A percentile compares a stretch with the other conserved stretches of the same genome.
These are phyloP conservation scores for Agrypnus murinus DNA, from an alignment of 2,888 invertebrate genomes.

Conservation along the genomic window DNA sequence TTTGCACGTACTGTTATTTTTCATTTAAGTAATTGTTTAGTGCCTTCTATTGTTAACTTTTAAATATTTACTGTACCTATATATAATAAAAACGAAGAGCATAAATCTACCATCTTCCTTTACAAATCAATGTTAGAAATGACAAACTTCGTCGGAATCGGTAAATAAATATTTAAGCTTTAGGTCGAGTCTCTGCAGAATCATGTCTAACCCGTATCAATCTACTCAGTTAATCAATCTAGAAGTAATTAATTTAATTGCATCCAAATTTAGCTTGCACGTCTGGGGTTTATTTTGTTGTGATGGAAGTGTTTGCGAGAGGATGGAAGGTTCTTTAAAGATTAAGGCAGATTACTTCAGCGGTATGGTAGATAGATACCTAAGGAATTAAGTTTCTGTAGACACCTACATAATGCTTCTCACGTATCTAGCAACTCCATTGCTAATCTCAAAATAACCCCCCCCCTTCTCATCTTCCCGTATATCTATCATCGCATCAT, in stretches of 20 bases:
- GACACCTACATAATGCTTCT: neutral
- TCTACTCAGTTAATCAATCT: conserved; percentile 27
- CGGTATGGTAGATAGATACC: neutral
- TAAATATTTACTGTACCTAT: too few species aligned
- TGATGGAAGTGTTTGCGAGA: conserved; percentile 11
- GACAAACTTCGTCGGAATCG: neutral
- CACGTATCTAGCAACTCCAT: neutral
- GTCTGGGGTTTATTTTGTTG: conserved; percentile 18
- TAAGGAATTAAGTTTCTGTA: neutral
- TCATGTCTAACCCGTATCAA: conserved; percentile 28
- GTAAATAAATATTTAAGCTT: conserved; percentile 9
- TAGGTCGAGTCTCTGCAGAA: conserved; percentile 5
- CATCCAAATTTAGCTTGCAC: conserved; percentile 23
- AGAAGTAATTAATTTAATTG: conserved; percentile 32
- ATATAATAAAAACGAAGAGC: too few species aligned
- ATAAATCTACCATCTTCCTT: too few species aligned
- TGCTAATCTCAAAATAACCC: conserved; percentile 6
- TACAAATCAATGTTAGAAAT: neutral
- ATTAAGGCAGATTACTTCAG: conserved; percentile 17
- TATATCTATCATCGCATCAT: too few species aligned
- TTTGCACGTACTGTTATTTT: too few species aligned
- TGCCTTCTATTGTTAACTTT: too few species aligned
- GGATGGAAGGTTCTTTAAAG: conserved; percentile 4
- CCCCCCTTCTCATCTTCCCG: neutral
- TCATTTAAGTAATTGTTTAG: too few species aligned